Evolutionary conservation across 35 echinoderm and acorn worm species (phyloP).

Genomic region (Hemicentrotus pulcherrimus): DNA sequence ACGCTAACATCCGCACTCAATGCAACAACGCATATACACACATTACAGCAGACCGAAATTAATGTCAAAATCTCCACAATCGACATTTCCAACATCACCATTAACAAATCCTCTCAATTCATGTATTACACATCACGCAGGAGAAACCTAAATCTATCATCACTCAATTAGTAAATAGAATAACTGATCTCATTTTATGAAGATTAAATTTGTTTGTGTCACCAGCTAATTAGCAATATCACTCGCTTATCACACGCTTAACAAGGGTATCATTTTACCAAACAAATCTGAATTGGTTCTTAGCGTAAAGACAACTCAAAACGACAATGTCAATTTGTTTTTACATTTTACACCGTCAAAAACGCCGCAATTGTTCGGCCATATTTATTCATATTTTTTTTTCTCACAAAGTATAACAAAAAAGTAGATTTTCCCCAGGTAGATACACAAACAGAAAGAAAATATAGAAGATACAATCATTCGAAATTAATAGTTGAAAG

Average conservation of each 20-base stretch:
- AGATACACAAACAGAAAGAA: slow-evolving; percentile 45
- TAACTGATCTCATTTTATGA: neutral
- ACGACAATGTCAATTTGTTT: neutral
- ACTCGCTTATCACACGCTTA: neutral
- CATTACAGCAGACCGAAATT: neutral
- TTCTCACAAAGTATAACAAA: slow-evolving; percentile 45
- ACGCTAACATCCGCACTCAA: neutral
- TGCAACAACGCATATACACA: neutral
- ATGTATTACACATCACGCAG: no score
- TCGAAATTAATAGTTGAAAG: neutral
- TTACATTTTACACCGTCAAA: slow-evolving; percentile 44
- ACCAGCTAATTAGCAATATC: neutral
- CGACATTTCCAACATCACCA: no score
- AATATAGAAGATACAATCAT: neutral
- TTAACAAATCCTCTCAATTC: no score
- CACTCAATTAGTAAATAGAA: neutral
- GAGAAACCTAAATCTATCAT: neutral
- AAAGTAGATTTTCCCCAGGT: slow-evolving; percentile 27
- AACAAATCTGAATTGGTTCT: neutral
- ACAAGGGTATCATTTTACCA: neutral
- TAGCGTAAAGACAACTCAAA: neutral
- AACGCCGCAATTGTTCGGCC: slow-evolving; percentile 50
- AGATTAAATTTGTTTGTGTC: neutral
- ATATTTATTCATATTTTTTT: slow-evolving; percentile 47
- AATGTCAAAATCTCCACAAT: neutral